Evolutionary conservation across 2,797 vertebrate species (phyloP), one percentile per base, ranked within the genome.

Genomic region (Numenius phaeopus): DNA sequence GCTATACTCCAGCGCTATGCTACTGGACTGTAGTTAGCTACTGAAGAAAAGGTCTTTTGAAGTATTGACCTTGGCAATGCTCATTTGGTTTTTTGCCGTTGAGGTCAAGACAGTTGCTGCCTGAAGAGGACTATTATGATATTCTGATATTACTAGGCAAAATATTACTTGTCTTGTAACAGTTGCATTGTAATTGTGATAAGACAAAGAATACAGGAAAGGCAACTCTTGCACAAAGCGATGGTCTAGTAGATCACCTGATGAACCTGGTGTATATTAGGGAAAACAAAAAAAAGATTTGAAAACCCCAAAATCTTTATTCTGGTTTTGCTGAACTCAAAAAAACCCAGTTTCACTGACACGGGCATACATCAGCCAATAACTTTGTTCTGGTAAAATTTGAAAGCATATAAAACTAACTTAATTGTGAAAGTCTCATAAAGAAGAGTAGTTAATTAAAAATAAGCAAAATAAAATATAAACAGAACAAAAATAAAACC

Each of bases 191-290:
- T 70, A 69, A 17, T 26, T 69, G 24, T 30, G 14, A 21, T 10
- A 39, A 39, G 52, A 39, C 10, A 69, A 57, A 81, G 16, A 50
- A 13, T 34, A 49, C 5, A 22, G 40, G 24, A 54, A 6, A 54
- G 15, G 32, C 17, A 81, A 62, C 9, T 5, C n/a, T 58, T 80
- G 22, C 23, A 81, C 20, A 75, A 54, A 71, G 23, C 23, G 3
- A 13, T 12, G 2, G 6, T 30, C 0, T 1, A 29, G 9, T 34
- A 49, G 19, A 52, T n/a, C 39, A 40, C 9, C 7, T 54, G 39
- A 34, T 46, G 6, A 58, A 29, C 8, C 7, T 37, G 15, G 10
- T 55, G 2, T 69, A 7, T 21, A 5, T 12, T 9, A 5, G 10
- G 9, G 15, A 39, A 39, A 79, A 69, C 82, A 10, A 22, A 13